Base-by-base conservation (phyloP, 2,797 vertebrate species). In the Darevskia mixta region DNA sequence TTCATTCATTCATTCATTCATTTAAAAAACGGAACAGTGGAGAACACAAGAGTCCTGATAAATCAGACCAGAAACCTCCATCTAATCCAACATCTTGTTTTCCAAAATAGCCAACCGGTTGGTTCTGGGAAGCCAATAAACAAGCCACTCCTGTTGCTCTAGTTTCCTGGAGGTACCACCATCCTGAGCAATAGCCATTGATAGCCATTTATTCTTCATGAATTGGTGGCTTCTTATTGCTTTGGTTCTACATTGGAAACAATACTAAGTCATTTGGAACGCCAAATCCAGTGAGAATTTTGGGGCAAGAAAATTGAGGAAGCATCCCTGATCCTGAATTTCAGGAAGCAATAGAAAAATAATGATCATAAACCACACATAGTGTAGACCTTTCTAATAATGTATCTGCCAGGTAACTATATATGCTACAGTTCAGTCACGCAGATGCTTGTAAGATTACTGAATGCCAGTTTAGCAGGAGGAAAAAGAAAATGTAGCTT, bases 311-410 rank as follows among this genome's bases (percentile, higher is more conserved):
- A 4, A 27, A 79, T 76, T 27, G 15, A 25, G 43, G 17, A 80
- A 35, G 17, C n/a, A 45, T 35, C 11, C 10, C 84, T 38, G 64
- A 13, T 73, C 32, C 10, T 3, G 8, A 23, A 11, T 64, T 89
- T 88, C 8, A 89, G 11, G 61, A 27, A 86, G 27, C 76, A 82
- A 25, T 0, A 82, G 43, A 75, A 90, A 86, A 18, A 72, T 61
- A 79, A 79, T 38, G 11, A 17, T 29, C 32, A n/a, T 8, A 78
- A 13, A 5, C 58, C 75, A 13, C 0, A 23, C 25, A 86, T 55
- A 66, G 8, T 17, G 2, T 64, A 72, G 18, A 25, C 8, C 76
- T 23, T 7, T 58, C 72, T 29, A 71, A 20, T 55, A 72, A 72
- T 27, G 69, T 83, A 78, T 11, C 25, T 67, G 72, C 23, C 20